Conservation (phyloP, 1,140 invertebrate species). For the Antheraea mylitta region DNA sequence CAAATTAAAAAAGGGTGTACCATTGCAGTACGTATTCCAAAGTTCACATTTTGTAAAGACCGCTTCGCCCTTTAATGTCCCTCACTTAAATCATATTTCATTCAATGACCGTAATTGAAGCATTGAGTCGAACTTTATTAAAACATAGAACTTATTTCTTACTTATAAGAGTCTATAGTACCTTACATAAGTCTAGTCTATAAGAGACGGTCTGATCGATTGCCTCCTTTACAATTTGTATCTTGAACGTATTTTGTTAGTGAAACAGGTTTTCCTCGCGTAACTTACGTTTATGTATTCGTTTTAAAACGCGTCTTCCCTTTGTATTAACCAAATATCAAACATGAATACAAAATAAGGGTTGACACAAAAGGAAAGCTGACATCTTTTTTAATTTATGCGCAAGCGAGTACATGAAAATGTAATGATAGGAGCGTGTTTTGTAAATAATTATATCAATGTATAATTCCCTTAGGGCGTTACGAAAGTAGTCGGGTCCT, state of each 20-base stretch:
- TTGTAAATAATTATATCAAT: constrained; percentile 74
- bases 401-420: constrained; percentile 76
- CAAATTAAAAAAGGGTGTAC: constrained; percentile 75
- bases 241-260: constrained; percentile 69
- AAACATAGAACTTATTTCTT: constrained; percentile 56
- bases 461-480: constrained; percentile 66
- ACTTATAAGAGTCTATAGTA: constrained; percentile 52
- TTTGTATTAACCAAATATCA: constrained; percentile 76
- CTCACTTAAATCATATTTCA: constrained; percentile 77
- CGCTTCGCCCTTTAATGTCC: constrained; percentile 72
- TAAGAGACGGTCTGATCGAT: constrained; percentile 68
- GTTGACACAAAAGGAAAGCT: constrained; percentile 75
- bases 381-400: constrained; percentile 76
- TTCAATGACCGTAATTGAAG: constrained; percentile 75
- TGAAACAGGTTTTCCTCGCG: constrained; percentile 73
- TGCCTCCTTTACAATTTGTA: constrained; percentile 77
- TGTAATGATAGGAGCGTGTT: constrained; percentile 76
- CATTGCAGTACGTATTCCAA: constrained; percentile 64
- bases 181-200: constrained; percentile 37
- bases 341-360: constrained; percentile 79
- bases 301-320: constrained; percentile 62
- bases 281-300: constrained; percentile 65
- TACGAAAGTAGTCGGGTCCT: constrained; percentile 46
- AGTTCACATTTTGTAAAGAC: constrained; percentile 72
- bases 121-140: constrained; percentile 42